Evolutionary conservation across 1,140 invertebrate species (phyloP).

Genomic region (Drosophila seguyi): DNA sequence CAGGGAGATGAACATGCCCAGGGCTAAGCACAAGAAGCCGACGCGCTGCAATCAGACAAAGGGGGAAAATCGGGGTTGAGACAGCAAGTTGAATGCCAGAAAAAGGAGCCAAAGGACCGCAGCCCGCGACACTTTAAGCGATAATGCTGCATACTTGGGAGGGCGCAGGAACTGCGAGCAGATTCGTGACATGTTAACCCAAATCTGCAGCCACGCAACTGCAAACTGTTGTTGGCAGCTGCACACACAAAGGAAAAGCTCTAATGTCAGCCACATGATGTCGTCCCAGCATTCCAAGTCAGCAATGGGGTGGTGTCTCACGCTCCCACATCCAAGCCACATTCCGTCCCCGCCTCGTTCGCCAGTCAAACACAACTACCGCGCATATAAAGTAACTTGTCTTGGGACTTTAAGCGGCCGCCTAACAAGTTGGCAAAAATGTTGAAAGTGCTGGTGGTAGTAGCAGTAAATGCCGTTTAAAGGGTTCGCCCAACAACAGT

Average conservation of each 20-base stretch:
- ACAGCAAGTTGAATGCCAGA: constrained; percentile 51
- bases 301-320: neutral
- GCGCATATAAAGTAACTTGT: constrained; percentile 46
- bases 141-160: constrained; percentile 74
- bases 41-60: constrained; percentile 86
- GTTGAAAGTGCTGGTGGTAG: constrained; percentile 23
- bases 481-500: constrained; percentile 48
- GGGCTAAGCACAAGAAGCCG: constrained; percentile 89
- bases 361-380: constrained; percentile 48
- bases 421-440: constrained; percentile 56
- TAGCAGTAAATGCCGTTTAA: constrained; percentile 58
- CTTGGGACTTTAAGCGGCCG: constrained; percentile 22
- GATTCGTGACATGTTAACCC: constrained; percentile 82
- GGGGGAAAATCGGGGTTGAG: constrained; percentile 9
- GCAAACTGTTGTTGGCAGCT: constrained; percentile 76
- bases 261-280: constrained; percentile 78
- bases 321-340: neutral
- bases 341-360: constrained; percentile 9
- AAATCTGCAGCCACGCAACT: constrained; percentile 75
- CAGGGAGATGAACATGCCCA: constrained; percentile 91
- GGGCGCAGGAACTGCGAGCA: constrained; percentile 50
- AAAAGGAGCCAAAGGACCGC: constrained; percentile 38
- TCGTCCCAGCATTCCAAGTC: constrained; percentile 35
- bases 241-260: constrained; percentile 74
- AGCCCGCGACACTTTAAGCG: constrained; percentile 73